A percentile compares a stretch with the other conserved stretches of the same genome.
These are phyloP conservation scores for Cantharis lateralis DNA, from an alignment of 2,888 invertebrate genomes.

Conservation along the genomic window DNA sequence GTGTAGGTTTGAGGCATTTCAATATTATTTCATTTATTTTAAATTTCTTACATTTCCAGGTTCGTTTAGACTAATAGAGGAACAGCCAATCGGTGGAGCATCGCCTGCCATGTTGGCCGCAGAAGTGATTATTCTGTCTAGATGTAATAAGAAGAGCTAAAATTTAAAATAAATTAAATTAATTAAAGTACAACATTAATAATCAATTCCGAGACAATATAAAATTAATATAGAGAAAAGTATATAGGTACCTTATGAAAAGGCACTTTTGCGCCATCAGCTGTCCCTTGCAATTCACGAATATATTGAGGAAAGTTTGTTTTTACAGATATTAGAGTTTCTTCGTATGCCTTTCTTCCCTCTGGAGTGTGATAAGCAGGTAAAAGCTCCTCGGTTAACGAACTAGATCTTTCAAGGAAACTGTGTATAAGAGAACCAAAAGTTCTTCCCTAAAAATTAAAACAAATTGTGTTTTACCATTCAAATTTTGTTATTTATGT, in stretches of 20 bases:
- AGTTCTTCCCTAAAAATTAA: slow-evolving; percentile 71
- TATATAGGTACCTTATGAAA: slow-evolving; percentile 72
- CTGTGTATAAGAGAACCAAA: slow-evolving; percentile 75
- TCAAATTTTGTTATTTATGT: background rate
- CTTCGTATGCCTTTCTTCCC: slow-evolving; percentile 75
- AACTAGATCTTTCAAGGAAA: slow-evolving; percentile 64
- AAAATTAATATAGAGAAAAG: background rate
- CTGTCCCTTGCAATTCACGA: slow-evolving; percentile 81
- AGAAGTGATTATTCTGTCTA: slow-evolving; percentile 78
- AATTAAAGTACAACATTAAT: background rate
- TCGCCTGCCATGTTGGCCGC: slow-evolving; percentile 58
- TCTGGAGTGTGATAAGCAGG: slow-evolving; percentile 72
- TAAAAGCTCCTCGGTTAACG: slow-evolving; percentile 70
- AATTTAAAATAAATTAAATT: slow-evolving; percentile 28
- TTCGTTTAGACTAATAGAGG: slow-evolving; percentile 74
- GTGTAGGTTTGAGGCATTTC: too few species aligned
- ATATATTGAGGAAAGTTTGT: slow-evolving; percentile 80
- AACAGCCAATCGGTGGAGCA: slow-evolving; percentile 72
- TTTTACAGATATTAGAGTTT: slow-evolving; percentile 70
- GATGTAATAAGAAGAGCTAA: slow-evolving; percentile 83
- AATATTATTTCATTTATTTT: too few species aligned
- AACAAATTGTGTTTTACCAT: background rate
- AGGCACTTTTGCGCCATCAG: slow-evolving; percentile 82
- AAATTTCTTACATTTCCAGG: slow-evolving; percentile 62
- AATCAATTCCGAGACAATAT: background rate